These are phyloP conservation scores for Stegodyphus mimosarum DNA, from an alignment of 1,140 invertebrate genomes.

Conservation along the genomic window DNA sequence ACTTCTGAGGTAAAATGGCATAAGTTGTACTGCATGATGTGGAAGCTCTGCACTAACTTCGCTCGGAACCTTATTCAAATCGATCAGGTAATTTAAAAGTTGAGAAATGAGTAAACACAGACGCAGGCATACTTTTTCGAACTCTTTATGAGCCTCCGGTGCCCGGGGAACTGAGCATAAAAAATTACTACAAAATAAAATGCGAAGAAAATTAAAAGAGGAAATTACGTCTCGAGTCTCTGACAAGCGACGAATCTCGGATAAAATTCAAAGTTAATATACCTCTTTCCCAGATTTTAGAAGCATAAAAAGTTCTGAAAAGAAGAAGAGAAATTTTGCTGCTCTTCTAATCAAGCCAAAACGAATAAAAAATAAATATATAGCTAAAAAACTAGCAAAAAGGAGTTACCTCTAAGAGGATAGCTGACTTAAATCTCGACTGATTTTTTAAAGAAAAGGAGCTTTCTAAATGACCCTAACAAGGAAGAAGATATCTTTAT, in stretches of 20 bases:
- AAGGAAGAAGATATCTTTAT: slow-evolving; percentile 56
- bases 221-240: slow-evolving; percentile 31
- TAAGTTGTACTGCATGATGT: no score
- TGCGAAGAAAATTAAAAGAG: slow-evolving; percentile 27
- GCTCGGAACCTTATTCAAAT: not conserved
- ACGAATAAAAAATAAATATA: slow-evolving; percentile 40
- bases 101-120: not conserved
- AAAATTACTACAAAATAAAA: not conserved
- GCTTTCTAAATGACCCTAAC: slow-evolving; percentile 48
- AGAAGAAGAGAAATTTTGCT: slow-evolving; percentile 36
- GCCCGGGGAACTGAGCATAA: not conserved
- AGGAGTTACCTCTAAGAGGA: slow-evolving; percentile 1
- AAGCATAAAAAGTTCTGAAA: slow-evolving; percentile 23
- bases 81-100: slow-evolving; percentile 4
- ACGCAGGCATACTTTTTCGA: not conserved
- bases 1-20: no score
- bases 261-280: slow-evolving; percentile 55
- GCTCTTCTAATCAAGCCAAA: slow-evolving; percentile 50
- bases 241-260: slow-evolving; percentile 15
- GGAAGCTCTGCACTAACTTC: no score
- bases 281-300: slow-evolving; percentile 20
- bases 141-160: no score
- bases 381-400: slow-evolving; percentile 3
- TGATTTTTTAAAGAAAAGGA: slow-evolving; percentile 13
- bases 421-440: slow-evolving; percentile 13